Evolutionary conservation across 2,797 vertebrate species (phyloP).

Genomic region (Rhinichthys osculus): DNA sequence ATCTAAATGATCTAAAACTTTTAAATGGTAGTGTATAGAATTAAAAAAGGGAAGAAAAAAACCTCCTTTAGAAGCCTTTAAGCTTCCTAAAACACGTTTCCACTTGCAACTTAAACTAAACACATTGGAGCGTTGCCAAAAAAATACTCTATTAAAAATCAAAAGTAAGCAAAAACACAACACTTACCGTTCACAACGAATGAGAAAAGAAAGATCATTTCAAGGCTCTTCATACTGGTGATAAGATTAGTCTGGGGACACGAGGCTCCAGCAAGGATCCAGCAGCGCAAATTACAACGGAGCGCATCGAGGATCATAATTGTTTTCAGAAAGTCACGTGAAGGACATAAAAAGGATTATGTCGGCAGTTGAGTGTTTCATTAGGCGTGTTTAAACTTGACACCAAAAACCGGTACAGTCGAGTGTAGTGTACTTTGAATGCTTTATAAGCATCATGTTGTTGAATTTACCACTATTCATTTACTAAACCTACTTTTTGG

Average conservation of each 20-base stretch:
- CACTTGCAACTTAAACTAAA: background rate
- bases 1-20: too few species aligned
- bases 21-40: too few species aligned
- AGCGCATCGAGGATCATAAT: background rate
- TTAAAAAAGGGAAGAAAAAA: too few species aligned
- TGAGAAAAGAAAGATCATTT: background rate
- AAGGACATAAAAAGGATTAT: too few species aligned
- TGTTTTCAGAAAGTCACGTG: background rate
- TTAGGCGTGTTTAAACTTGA: background rate
- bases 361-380: too few species aligned
- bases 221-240: background rate
- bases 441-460: too few species aligned
- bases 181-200: background rate
- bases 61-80: background rate
- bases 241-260: background rate
- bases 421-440: background rate
- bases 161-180: background rate
- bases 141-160: background rate
- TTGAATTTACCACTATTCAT: too few species aligned
- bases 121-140: background rate
- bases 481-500: too few species aligned
- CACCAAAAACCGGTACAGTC: background rate
- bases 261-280: background rate
- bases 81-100: background rate
- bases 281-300: background rate